phyloP scores from a whole-genome alignment of 2,113 vertebrate species.

The Otolemur garnettii region DNA sequence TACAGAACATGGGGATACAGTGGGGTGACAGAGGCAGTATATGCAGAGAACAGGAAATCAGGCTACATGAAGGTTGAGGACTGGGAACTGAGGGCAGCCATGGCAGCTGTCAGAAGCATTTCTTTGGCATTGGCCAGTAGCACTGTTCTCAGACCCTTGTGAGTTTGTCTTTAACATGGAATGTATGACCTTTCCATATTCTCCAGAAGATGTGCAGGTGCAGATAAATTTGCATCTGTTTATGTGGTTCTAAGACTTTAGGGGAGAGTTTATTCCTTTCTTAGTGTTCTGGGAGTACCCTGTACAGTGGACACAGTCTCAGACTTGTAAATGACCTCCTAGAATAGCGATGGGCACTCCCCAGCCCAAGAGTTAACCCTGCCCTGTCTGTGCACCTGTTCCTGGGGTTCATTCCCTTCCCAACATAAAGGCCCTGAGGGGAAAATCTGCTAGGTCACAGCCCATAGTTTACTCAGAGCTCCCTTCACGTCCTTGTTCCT shows the following conservation, averaged over 20 bases:
- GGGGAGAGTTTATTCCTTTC: not conserved
- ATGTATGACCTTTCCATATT: not conserved
- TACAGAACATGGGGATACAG: not conserved
- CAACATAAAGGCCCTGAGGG: not conserved
- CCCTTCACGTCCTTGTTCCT: slow-evolving; percentile 73
- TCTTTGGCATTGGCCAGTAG: slow-evolving; percentile 9
- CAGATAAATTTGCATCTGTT: not conserved
- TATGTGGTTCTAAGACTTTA: not conserved
- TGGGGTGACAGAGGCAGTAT: not conserved
- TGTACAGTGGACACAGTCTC: not conserved
- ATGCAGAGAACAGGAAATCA: not conserved
- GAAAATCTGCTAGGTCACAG: not conserved
- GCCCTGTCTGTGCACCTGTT: not conserved
- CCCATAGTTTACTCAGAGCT: slow-evolving; percentile 61
- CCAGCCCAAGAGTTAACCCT: not conserved
- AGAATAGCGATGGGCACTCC: not conserved
- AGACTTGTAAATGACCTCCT: not conserved
- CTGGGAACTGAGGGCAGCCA: not conserved
- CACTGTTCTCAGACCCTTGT: not conserved
- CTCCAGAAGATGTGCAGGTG: not conserved
- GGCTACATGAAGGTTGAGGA: not conserved
- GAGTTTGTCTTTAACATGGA: not conserved
- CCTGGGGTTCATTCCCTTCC: not conserved
- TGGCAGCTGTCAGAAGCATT: not conserved
- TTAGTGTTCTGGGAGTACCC: not conserved